These are phyloP conservation scores for Conchocele bisecta DNA, from an alignment of 2,888 invertebrate species.

Conservation along the genomic window DNA sequence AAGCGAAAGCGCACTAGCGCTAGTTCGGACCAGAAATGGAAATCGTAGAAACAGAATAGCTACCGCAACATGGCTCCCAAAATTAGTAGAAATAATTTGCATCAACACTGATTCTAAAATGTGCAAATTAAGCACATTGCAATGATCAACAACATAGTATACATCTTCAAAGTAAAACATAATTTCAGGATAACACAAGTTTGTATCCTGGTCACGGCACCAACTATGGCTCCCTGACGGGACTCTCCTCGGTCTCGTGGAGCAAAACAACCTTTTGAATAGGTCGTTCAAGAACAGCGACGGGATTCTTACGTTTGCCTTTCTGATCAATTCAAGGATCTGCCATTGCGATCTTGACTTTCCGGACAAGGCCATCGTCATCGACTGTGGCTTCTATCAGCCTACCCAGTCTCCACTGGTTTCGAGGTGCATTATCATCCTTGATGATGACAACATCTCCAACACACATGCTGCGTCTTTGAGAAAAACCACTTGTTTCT, in stretches of 20 bases:
- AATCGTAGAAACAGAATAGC: too few species aligned
- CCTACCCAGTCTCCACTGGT: slow-evolving; percentile 18
- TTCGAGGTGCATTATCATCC: slow-evolving; percentile 30
- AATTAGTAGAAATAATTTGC: too few species aligned
- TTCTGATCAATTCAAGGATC: neutral
- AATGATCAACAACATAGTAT: too few species aligned
- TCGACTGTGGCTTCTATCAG: slow-evolving; percentile 1
- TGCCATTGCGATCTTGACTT: slow-evolving; percentile 36
- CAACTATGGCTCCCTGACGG: slow-evolving; percentile 12
- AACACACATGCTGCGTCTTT: slow-evolving; percentile 13
- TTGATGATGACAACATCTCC: slow-evolving; percentile 42
- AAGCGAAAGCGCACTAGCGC: too few species aligned
- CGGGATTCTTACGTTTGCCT: slow-evolving; percentile 16
- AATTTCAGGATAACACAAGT: too few species aligned
- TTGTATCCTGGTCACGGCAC: slow-evolving; percentile 6
- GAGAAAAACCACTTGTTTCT: neutral
- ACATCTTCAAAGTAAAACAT: too few species aligned
- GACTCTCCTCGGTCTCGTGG: slow-evolving; percentile 11
- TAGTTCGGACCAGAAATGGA: too few species aligned
- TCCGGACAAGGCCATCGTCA: slow-evolving; percentile 31
- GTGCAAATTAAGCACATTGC: too few species aligned
- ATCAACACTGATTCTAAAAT: too few species aligned
- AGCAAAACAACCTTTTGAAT: slow-evolving; percentile 43
- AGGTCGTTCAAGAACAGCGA: neutral
- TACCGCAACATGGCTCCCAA: too few species aligned